phyloP scores from a whole-genome alignment of 1,140 invertebrate species.

The Cyphomyrmex costatus region DNA sequence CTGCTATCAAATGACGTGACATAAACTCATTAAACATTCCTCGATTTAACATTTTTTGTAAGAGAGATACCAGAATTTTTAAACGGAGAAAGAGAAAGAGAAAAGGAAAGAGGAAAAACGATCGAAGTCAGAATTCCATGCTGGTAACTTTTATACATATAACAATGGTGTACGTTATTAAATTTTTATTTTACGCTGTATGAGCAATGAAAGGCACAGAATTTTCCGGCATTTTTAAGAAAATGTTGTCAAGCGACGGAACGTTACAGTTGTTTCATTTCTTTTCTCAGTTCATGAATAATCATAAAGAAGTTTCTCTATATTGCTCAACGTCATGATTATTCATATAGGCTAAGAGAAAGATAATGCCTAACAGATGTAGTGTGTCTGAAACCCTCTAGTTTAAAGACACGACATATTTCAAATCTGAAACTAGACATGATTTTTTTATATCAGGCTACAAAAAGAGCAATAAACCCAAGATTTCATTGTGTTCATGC shows the following conservation, averaged over 20 bases:
- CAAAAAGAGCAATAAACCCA: neutral
- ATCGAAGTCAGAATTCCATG: neutral
- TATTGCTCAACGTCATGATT: conserved; percentile 17
- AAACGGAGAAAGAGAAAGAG: neutral
- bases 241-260: neutral
- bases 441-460: neutral
- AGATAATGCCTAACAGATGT: conserved; percentile 28
- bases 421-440: neutral
- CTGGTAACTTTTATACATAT: neutral
- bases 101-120: neutral
- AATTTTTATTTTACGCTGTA: conserved; percentile 9
- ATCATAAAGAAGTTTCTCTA: conserved; percentile 6
- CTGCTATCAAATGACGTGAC: neutral
- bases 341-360: conserved; percentile 35
- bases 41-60: neutral
- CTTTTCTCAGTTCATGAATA: conserved; percentile 28
- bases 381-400: neutral
- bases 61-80: neutral
- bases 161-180: neutral
- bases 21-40: neutral
- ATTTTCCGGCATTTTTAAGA: conserved; percentile 12
- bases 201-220: neutral
- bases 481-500: neutral
- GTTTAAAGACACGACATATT: neutral
- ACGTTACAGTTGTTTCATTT: conserved; percentile 17